phyloP scores from a whole-genome alignment of 2,888 invertebrate genomes.

The Thereva unica region DNA sequence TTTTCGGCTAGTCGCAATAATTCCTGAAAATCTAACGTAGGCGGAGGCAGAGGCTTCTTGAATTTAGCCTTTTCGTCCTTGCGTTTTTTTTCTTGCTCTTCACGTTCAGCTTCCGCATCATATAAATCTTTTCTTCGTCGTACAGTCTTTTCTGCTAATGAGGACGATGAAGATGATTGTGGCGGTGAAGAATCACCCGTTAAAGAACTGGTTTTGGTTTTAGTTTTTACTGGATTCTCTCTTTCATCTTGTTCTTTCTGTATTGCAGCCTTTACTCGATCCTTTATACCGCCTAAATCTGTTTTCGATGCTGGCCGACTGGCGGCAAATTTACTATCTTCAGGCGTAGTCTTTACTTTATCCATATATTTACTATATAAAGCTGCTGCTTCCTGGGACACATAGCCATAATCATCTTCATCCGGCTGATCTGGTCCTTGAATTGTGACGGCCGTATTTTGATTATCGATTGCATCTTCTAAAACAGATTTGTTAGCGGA shows the following conservation, averaged over 20 bases:
- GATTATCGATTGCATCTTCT: slow-evolving; percentile 77
- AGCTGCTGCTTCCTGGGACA: slow-evolving; percentile 80
- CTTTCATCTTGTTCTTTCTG: slow-evolving; percentile 73
- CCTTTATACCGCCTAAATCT: slow-evolving; percentile 64
- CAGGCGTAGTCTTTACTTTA: slow-evolving; percentile 74
- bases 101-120: slow-evolving; percentile 50
- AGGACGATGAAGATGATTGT: not conserved
- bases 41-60: slow-evolving; percentile 63
- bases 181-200: not conserved
- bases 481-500: slow-evolving; percentile 86
- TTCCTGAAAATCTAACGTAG: slow-evolving; percentile 78
- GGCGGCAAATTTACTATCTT: slow-evolving; percentile 71
- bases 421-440: slow-evolving; percentile 80
- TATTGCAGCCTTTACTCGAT: slow-evolving; percentile 77
- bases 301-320: slow-evolving; percentile 54
- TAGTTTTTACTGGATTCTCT: slow-evolving; percentile 59
- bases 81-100: slow-evolving; percentile 50
- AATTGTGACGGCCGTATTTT: slow-evolving; percentile 75
- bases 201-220: slow-evolving; percentile 7
- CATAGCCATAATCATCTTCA: slow-evolving; percentile 90
- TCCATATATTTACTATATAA: slow-evolving; percentile 84
- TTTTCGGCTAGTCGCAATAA: slow-evolving; percentile 80
- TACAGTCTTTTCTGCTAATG: slow-evolving; percentile 44
- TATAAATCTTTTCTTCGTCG: slow-evolving; percentile 55
- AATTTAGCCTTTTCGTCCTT: slow-evolving; percentile 62